Base-by-base conservation (phyloP, 1,140 invertebrate species). In the Drosophila novamexicana region DNA sequence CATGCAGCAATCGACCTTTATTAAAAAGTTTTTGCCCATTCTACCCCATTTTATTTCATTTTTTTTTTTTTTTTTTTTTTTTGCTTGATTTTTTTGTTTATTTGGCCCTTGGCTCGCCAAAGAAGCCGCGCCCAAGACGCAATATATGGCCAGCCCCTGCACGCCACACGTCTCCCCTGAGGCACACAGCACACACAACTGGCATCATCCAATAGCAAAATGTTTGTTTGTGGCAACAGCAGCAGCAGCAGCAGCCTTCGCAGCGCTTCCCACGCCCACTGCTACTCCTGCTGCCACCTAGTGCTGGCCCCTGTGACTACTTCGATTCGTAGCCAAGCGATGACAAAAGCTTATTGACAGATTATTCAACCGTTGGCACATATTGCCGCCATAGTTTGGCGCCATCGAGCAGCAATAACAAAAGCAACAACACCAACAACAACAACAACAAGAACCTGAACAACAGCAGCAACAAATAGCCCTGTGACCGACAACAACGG, bases 1-100 rank as follows among this genome's bases (percentile, higher is more conserved):
- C 84, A 88, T 88, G 84, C 84, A 88, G 84, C 84, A 84, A 88
- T 89, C 84, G 85, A 89, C 84, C 84, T 88, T 88, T 88, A 88
- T 88, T 88, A 89, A 88, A 88, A 88, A 88, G 58, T 88, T 86
- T 86, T 88, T 73, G 67, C 70, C 75, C 68, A 18, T 22, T 32
- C 54, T 50, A 65, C 50, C 44, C 42, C 49, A 12, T 10, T 29
- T 7, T 37, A 10, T 12, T 45, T 42, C 22, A 29, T 29, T 29
- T 29, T 29, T 52, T 16, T 22, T 8, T 63, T 52, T 9, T 12
- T 57, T 50, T 12, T 65, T 36, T 50, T 58, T 40, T 29, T 63
- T 39, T 70, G 36, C 18, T 18, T 18, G 18, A 18, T 57, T 58
- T 40, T 29, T 63, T 39, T 70, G 36, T 73, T 67, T 73, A 49